These are phyloP conservation scores for Tragelaphus buxtoni DNA, from an alignment of 2,113 vertebrate species.

Conservation along the genomic window DNA sequence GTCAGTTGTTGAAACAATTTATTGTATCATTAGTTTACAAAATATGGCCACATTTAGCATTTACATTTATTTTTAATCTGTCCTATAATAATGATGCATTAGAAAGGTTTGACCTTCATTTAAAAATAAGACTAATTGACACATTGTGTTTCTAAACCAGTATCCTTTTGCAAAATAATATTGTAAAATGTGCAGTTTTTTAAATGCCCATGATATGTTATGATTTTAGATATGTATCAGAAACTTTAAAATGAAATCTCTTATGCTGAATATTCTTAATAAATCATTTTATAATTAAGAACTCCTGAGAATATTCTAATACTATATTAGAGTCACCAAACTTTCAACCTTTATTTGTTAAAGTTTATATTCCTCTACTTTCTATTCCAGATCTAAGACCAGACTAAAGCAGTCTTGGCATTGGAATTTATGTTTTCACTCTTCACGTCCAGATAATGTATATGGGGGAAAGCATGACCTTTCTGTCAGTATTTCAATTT, in stretches of 20 bases:
- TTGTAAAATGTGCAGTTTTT: neutral
- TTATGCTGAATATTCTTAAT: neutral
- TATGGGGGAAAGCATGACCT: neutral
- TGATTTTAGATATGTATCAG: neutral
- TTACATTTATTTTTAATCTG: neutral
- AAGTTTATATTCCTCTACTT: neutral
- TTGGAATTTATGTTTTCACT: neutral
- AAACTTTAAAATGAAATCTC: neutral
- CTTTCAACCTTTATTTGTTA: neutral
- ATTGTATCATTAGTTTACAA: neutral
- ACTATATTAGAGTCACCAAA: neutral
- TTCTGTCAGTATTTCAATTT: constrained; percentile 19
- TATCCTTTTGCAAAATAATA: neutral
- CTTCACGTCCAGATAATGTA: neutral
- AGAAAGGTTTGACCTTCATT: neutral
- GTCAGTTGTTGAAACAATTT: neutral
- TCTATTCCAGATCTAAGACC: neutral
- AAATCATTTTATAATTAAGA: neutral
- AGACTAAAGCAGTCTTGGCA: neutral
- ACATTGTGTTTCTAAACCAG: neutral
- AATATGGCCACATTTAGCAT: neutral
- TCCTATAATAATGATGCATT: neutral
- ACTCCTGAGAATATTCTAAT: neutral
- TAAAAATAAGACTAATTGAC: neutral
- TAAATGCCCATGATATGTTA: neutral